Evolutionary conservation across 2,113 vertebrate genomes (phyloP).

Genomic region (Orthonyx spaldingii): DNA sequence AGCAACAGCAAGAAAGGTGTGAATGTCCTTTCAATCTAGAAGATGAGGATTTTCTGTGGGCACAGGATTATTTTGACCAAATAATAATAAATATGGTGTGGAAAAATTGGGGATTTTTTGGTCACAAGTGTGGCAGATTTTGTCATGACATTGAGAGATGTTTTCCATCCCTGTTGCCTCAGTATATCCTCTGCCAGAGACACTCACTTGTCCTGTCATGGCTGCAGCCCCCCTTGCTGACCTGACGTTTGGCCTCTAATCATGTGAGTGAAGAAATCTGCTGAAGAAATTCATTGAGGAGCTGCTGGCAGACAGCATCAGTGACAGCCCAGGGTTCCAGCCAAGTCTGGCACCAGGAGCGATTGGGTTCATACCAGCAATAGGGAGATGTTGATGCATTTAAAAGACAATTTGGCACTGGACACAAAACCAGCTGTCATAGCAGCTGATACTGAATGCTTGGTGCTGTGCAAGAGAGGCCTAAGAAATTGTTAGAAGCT

Average conservation of each 20-base stretch:
- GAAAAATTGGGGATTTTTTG: accelerated
- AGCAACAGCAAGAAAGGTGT: not conserved
- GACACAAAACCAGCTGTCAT: not conserved
- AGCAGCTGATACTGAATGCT: not conserved
- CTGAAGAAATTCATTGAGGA: not conserved
- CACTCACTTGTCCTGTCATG: accelerated
- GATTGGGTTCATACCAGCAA: not conserved
- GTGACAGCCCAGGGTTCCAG: not conserved
- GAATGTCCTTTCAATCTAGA: not conserved
- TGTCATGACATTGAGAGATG: not conserved
- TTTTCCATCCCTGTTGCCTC: not conserved
- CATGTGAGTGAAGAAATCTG: not conserved
- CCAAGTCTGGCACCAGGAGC: not conserved
- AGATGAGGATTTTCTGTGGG: not conserved
- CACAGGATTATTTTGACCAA: not conserved
- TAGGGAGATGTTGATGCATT: not conserved
- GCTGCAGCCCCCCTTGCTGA: not conserved
- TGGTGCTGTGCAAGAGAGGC: not conserved
- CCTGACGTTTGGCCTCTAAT: not conserved
- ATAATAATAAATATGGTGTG: not conserved
- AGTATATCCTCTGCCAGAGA: not conserved
- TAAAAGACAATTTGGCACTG: not conserved
- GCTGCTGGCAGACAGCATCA: not conserved
- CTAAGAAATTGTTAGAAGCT: not conserved
- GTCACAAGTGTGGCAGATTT: not conserved